Conservation (phyloP, 2,797 vertebrate species). For the Discoglossus pictus region DNA sequence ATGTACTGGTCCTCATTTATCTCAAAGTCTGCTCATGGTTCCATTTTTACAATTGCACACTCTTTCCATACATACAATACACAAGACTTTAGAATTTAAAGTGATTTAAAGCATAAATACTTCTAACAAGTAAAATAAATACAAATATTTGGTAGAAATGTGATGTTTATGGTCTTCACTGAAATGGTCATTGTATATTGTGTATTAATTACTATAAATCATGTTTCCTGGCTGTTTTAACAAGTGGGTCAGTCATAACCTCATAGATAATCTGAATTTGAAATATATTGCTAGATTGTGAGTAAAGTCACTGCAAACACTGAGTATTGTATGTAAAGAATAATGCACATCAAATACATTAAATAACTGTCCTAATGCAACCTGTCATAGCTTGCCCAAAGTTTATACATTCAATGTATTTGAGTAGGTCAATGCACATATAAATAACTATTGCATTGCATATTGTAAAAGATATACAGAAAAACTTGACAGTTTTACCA, state of each 20-base stretch:
- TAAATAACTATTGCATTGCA: too few species aligned
- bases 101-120: slow-evolving; percentile 24
- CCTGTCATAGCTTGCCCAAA: too few species aligned
- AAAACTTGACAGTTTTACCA: too few species aligned
- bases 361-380: too few species aligned
- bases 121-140: slow-evolving; percentile 35
- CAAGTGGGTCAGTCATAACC: slow-evolving; percentile 33
- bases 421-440: too few species aligned
- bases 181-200: slow-evolving; percentile 31
- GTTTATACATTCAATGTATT: too few species aligned
- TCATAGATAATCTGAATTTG: too few species aligned
- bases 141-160: slow-evolving; percentile 35
- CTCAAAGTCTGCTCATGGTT: slow-evolving; percentile 30
- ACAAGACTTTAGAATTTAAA: slow-evolving; percentile 13
- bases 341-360: too few species aligned
- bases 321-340: not conserved
- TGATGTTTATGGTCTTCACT: slow-evolving; percentile 18
- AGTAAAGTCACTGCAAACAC: slow-evolving; percentile 4
- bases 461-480: too few species aligned
- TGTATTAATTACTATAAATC: slow-evolving; percentile 34
- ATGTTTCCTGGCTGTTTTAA: slow-evolving; percentile 4
- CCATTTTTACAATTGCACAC: slow-evolving; percentile 15
- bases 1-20: slow-evolving; percentile 33
- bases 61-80: slow-evolving; percentile 8
- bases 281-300: too few species aligned